Evolutionary conservation across 1,140 invertebrate genomes (phyloP), one percentile per base, ranked within the genome.

Genomic region (Drosophila murphyi): DNA sequence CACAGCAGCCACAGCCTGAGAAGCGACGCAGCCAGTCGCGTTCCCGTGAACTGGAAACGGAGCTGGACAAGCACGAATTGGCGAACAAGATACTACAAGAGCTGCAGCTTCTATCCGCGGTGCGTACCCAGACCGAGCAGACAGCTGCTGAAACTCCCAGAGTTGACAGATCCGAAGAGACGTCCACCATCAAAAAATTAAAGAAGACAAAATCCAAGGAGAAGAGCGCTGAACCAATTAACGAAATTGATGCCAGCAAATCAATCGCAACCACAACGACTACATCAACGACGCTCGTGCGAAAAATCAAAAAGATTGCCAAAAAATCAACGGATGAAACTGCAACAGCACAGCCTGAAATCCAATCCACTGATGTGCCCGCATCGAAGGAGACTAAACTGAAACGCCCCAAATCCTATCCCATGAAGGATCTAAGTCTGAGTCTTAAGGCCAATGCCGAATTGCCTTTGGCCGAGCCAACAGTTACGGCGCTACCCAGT

Each of bases 391-490:
- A 94, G 72, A 95, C 95, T 2, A 95, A 94, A 92, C 75, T 95
- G 29, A 93, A 94, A 10, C 90, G 95, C 48, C 95, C 95, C 5
- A 94, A 94, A 57, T 94, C 93, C 20, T 94, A 93, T 76, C 93
- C 93, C 34, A 92, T 80, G 63, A 92, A 92, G 41, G 92, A 92
- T 5, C 29, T 76, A 0, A 69, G 64, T 0, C 32, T 85, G 1
- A 88, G 73, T 28, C 55, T 89, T 0, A 86, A 86, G 28, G 39
- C 43, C 3, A 60, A 56, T 8, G 6, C 54, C 0, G 70, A 64
- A 1, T n/a, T 75, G n/a, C 43, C 69, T 4, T 51, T 70, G 37
- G 34, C 41, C 10, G 65, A 72, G 1, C 5, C 48, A 0, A 31
- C 60, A n/a, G 31, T 62, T 0, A 41, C 55, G 3, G n/a, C 70